Evolutionary conservation across 2,888 invertebrate genomes (phyloP), one percentile per base, ranked within the genome.

Genomic region (Spatulosminthurus flaviceps): DNA sequence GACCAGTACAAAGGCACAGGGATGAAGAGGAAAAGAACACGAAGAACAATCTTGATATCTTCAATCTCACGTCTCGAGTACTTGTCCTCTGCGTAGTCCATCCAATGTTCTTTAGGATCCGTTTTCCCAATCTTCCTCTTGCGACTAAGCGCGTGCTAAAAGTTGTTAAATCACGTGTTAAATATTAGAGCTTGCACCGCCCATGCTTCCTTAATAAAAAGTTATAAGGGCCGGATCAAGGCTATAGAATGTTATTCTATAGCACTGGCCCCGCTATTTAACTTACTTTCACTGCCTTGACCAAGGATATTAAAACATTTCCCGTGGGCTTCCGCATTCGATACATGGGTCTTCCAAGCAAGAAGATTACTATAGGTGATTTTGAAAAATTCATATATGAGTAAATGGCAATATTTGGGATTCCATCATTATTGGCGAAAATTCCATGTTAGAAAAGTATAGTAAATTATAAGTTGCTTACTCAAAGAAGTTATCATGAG

Each of bases 1-100:
- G 94, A 93, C 94, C 94, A 95, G 88, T 94, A 95, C 79, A 95
- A 89, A 0, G 94, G 93, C 71, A 94, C 89, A 0, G 95, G 94
- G 0, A 93, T 88, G 86, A 92, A 94, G 70, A 94, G 87, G 80
- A 92, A 89, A 19, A 93, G 87, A 73, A 94, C 91, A 5, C 91
- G 90, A 83, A 92, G 90, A 1, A 93, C 90, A 7, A 90, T 88
- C 86, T 93, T 92, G 88, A 93, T 92, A 85, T 94, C 94, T 0
- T 89, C 87, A 0, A 94, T 91, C 66, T 93, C 88, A 84, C 90
- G 90, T 60, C 87, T 88, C 7, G 90, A 90, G 86, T 90, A 94
- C 86, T 91, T 90, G 16, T 91, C 91, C 16, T 89, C 88, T 0
- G 94, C 92, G 86, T 92, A 90, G 86, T 94, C 93, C 81, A 94